Percentiles rank a stretch among this genome's conserved stretches.
Conservation (phyloP, 2,113 vertebrate species). For the Notothenia coriiceps region DNA sequence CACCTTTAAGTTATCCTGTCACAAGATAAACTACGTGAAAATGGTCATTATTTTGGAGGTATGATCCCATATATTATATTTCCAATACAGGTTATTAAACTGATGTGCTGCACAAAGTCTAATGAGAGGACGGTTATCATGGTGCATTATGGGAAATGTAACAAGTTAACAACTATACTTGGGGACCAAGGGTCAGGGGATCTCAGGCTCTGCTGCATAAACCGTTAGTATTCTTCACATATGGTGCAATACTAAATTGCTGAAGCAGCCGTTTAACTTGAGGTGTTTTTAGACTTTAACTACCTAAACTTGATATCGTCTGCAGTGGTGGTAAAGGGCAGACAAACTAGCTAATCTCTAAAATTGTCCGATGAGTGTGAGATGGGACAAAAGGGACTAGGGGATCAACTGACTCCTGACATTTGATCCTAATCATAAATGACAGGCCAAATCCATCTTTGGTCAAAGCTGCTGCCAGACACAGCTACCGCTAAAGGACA, state of each 20-base stretch:
- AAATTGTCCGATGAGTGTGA: conserved; percentile 18
- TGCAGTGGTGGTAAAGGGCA: conserved; percentile 2
- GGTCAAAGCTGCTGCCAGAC: conserved; percentile 38
- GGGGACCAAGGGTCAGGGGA: neutral
- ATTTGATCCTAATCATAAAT: conserved; percentile 66
- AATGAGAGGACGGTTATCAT: neutral
- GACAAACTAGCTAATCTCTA: conserved; percentile 28
- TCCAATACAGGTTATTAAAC: too few relatives aligned
- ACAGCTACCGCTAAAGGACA: conserved; percentile 37
- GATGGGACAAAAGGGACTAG: neutral
- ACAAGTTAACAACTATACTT: neutral
- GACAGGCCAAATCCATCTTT: conserved; percentile 55
- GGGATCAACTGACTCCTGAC: conserved; percentile 46
- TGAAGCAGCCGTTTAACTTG: neutral
- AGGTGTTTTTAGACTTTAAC: conserved; percentile 11
- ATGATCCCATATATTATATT: too few relatives aligned
- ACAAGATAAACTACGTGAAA: neutral
- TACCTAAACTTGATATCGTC: neutral
- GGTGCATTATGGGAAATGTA: neutral
- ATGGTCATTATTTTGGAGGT: neutral
- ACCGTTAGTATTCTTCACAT: neutral
- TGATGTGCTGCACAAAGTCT: neutral
- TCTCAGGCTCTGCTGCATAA: neutral
- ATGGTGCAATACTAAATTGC: neutral
- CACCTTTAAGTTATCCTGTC: neutral